Evolutionary conservation across 2,113 vertebrate species (phyloP).

Genomic region (Trogon surrucura): DNA sequence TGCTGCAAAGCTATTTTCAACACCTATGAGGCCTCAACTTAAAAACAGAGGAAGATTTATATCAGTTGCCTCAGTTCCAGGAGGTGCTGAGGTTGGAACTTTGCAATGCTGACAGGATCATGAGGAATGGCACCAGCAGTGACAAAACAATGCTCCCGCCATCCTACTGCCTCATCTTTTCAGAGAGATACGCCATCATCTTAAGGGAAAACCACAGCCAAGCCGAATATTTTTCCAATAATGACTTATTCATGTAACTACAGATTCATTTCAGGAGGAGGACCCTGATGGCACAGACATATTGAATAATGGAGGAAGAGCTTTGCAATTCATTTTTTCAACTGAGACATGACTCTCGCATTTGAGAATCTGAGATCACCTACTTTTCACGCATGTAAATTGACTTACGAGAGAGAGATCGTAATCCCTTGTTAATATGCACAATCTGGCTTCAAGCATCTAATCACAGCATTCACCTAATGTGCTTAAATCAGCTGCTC

Average conservation of each 20-base stretch:
- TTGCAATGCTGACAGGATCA: not conserved
- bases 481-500: not conserved
- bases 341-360: not conserved
- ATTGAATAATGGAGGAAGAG: not conserved
- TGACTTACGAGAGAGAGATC: not conserved
- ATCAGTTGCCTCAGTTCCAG: not conserved
- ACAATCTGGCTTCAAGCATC: not conserved
- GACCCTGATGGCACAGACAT: not conserved
- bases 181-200: not conserved
- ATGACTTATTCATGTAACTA: not conserved
- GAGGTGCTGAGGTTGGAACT: not conserved
- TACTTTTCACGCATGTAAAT: not conserved
- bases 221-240: not conserved
- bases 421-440: not conserved
- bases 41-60: not conserved
- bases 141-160: not conserved
- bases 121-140: not conserved
- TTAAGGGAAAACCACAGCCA: not conserved
- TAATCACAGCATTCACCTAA: not conserved
- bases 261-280: not conserved
- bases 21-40: not conserved
- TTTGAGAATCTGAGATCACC: not conserved
- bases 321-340: not conserved
- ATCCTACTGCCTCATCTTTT: not conserved
- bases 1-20: not conserved